These are phyloP conservation scores for Choristoneura fumiferana DNA, from an alignment of 1,140 invertebrate genomes.

Conservation along the genomic window DNA sequence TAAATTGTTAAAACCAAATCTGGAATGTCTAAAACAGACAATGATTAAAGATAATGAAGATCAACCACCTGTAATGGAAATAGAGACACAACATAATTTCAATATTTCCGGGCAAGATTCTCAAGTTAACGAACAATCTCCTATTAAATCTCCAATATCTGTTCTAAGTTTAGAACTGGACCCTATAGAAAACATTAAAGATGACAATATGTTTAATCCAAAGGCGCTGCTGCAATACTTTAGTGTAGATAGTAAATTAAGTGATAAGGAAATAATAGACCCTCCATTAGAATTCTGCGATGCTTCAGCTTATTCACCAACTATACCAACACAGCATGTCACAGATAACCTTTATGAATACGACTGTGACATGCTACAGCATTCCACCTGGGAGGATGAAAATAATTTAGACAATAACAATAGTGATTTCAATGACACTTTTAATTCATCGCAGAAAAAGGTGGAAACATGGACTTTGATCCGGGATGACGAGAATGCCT, in stretches of 20 bases:
- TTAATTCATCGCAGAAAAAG: conserved; percentile 31
- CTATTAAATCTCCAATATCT: neutral
- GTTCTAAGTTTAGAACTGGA: conserved; percentile 21
- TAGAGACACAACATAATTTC: neutral
- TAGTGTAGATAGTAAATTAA: conserved; percentile 23
- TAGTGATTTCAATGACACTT: conserved; percentile 1
- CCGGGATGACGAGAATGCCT: conserved; percentile 23
- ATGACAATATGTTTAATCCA: conserved; percentile 57
- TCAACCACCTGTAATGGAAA: neutral
- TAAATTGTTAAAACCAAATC: neutral
- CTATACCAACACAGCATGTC: neutral
- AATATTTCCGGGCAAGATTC: neutral
- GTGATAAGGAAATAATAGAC: conserved; percentile 38
- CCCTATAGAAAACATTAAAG: conserved; percentile 27
- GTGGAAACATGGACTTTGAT: conserved; percentile 49
- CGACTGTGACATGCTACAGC: too few species aligned
- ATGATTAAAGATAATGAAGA: neutral
- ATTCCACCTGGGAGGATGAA: neutral
- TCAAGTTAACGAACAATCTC: too few species aligned
- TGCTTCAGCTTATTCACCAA: neutral
- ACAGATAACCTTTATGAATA: neutral
- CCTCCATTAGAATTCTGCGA: conserved; percentile 58
- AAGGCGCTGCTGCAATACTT: conserved; percentile 49
- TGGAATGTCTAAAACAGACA: too few species aligned
- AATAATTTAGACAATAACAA: conserved; percentile 23